Evolutionary conservation across 2,888 invertebrate species (phyloP).

Genomic region (Pristionchus fissidentatus): DNA sequence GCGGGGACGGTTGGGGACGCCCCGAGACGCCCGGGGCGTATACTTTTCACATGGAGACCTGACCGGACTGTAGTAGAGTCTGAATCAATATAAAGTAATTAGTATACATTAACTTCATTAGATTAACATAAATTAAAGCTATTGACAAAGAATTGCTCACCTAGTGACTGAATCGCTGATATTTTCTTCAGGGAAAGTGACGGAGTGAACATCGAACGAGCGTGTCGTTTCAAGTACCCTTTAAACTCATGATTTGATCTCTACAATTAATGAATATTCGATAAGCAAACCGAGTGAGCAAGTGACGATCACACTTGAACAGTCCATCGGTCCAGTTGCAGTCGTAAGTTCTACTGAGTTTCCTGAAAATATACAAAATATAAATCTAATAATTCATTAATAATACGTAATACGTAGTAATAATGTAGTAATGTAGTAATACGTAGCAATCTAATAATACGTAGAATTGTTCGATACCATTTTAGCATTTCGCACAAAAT

Average conservation of each 20-base stretch:
- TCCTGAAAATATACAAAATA: background rate
- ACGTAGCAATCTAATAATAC: too few relatives aligned
- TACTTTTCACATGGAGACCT: too few relatives aligned
- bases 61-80: too few relatives aligned
- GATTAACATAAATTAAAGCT: too few relatives aligned
- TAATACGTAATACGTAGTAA: too few relatives aligned
- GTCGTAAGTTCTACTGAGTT: background rate
- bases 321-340: background rate
- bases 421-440: too few relatives aligned
- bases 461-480: too few relatives aligned
- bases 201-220: constrained; percentile 13
- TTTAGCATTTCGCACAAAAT: background rate
- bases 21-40: too few relatives aligned
- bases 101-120: too few relatives aligned
- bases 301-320: constrained; percentile 31
- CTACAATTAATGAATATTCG: background rate
- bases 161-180: constrained; percentile 21
- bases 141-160: background rate
- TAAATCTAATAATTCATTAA: too few relatives aligned
- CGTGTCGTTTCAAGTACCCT: constrained; percentile 19
- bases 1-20: too few relatives aligned
- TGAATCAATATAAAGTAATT: too few relatives aligned
- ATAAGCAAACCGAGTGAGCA: constrained; percentile 21
- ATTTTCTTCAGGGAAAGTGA: constrained; percentile 21
- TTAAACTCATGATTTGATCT: background rate